These are phyloP conservation scores for Sitta carolinensis DNA, from an alignment of 2,797 vertebrate genomes.

Conservation along the genomic window DNA sequence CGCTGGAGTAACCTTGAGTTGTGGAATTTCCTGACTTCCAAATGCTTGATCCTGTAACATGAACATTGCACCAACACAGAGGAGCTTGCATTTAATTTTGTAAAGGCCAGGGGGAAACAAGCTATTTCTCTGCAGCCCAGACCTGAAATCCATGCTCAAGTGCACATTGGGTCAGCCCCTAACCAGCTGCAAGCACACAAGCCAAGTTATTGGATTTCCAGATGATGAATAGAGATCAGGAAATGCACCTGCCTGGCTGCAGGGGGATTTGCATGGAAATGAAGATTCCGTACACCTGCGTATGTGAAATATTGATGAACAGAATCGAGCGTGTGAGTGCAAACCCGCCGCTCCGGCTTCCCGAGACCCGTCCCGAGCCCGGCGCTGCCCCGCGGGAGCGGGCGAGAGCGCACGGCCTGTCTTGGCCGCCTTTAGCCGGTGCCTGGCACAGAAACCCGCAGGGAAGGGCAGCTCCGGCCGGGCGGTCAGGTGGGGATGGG, in stretches of 20 bases:
- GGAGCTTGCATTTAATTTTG: slow-evolving; percentile 5
- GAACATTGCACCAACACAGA: not conserved
- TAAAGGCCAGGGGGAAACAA: slow-evolving; percentile 48
- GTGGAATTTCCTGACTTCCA: not conserved
- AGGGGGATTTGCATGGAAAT: slow-evolving; percentile 68
- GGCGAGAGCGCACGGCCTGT: not conserved
- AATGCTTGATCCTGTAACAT: not conserved
- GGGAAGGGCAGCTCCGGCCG: too few species aligned
- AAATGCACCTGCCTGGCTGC: slow-evolving; percentile 58
- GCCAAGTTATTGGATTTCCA: slow-evolving; percentile 72
- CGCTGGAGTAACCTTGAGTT: not conserved
- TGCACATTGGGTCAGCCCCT: slow-evolving; percentile 70
- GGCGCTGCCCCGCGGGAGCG: not conserved
- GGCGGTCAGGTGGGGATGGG: too few species aligned
- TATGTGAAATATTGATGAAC: slow-evolving; percentile 1
- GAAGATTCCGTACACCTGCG: slow-evolving; percentile 21
- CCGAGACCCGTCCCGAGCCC: too few species aligned
- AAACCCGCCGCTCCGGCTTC: not conserved
- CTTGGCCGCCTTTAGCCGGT: not conserved
- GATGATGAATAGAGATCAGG: slow-evolving; percentile 67
- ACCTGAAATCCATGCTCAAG: slow-evolving; percentile 68
- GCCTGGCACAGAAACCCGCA: too few species aligned
- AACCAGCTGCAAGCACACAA: slow-evolving; percentile 72
- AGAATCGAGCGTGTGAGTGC: accelerated
- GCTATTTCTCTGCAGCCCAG: slow-evolving; percentile 45